Conservation (phyloP, 2,888 invertebrate genomes). For the Xestia ashworthii region DNA sequence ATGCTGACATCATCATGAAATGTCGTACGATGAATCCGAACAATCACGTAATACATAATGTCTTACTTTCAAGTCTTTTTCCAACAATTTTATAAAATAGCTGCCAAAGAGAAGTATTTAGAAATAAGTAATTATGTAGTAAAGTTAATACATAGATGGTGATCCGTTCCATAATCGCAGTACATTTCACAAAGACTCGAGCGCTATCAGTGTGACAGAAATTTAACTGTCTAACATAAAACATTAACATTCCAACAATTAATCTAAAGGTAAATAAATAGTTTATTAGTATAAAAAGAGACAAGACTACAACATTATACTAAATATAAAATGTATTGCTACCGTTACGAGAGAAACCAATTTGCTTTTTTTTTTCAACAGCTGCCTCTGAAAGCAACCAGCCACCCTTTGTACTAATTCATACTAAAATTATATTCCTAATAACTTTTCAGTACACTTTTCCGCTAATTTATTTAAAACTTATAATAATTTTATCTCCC, state of each 20-base stretch:
- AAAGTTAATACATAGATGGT: constrained; percentile 31
- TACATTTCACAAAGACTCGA: constrained; percentile 64
- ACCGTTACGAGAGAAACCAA: constrained; percentile 82
- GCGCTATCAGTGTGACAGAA: constrained; percentile 63
- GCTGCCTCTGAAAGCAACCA: constrained; percentile 75
- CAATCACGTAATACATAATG: constrained; percentile 47
- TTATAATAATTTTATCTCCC: constrained; percentile 56
- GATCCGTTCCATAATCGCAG: constrained; percentile 50
- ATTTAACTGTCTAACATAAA: constrained; percentile 76
- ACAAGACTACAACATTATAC: constrained; percentile 79
- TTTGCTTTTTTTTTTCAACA: constrained; percentile 70
- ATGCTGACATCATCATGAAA: constrained; percentile 60
- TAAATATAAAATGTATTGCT: constrained; percentile 80
- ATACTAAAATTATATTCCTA: constrained; percentile 71
- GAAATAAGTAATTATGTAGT: constrained; percentile 34
- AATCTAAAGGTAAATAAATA: constrained; percentile 81
- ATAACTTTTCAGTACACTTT: constrained; percentile 70
- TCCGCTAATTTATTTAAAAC: constrained; percentile 68
- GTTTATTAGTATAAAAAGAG: constrained; percentile 74
- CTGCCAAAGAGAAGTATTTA: constrained; percentile 20
- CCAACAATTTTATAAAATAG: constrained; percentile 41
- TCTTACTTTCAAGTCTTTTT: constrained; percentile 55
- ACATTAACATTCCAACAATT: constrained; percentile 84
- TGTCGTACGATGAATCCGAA: constrained; percentile 49
- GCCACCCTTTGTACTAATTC: constrained; percentile 81